phyloP scores from a whole-genome alignment of 2,888 invertebrate genomes.

The Sphinx pinastri region DNA sequence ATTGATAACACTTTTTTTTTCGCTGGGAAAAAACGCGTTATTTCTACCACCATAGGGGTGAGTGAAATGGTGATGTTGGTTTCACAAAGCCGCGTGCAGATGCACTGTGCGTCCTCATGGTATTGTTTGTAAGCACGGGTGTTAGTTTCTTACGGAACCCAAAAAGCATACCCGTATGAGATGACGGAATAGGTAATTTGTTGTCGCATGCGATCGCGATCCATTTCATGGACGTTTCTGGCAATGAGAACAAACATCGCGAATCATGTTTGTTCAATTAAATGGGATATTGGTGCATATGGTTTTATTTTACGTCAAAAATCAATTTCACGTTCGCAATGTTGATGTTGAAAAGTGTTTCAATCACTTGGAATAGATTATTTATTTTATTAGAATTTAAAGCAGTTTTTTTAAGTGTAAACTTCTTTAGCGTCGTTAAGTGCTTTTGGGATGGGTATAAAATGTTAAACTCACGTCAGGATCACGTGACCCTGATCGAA shows the following conservation, averaged over 20 bases:
- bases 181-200: slow-evolving; percentile 66
- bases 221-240: slow-evolving; percentile 41
- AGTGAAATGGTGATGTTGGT: too few species aligned
- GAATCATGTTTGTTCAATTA: slow-evolving; percentile 37
- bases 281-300: slow-evolving; percentile 17
- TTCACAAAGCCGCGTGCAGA: too few species aligned
- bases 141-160: neutral
- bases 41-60: too few species aligned
- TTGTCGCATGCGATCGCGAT: slow-evolving; percentile 50
- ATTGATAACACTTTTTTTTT: too few species aligned
- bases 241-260: slow-evolving; percentile 46
- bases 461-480: too few species aligned
- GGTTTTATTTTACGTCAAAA: neutral
- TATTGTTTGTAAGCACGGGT: too few species aligned
- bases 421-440: too few species aligned
- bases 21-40: too few species aligned
- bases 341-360: slow-evolving; percentile 1
- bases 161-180: slow-evolving; percentile 28
- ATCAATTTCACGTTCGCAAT: neutral
- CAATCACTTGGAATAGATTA: neutral
- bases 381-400: neutral
- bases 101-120: too few species aligned
- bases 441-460: too few species aligned
- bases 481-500: too few species aligned
- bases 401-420: too few species aligned